Evolutionary conservation across 2,888 invertebrate species (phyloP), one percentile per base, ranked within the genome.

Genomic region (Peribatodes rhomboidaria): DNA sequence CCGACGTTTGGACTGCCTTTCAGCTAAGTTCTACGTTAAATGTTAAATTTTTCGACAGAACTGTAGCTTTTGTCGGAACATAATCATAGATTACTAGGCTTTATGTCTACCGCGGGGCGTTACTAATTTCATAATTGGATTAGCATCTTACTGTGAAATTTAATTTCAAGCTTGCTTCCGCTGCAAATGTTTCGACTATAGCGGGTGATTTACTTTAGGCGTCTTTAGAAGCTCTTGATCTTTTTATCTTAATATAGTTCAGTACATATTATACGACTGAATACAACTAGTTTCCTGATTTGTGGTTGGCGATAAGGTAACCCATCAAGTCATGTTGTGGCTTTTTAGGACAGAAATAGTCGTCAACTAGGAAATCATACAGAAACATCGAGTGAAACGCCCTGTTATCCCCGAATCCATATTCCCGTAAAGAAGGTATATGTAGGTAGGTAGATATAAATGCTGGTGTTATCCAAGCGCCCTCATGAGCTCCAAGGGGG

Each of bases 401-500:
- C 16, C 33, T 20, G 52, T 20, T 33, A 53, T 46, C 33, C 37
- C 53, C 50, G 46, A 11, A 50, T 65, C 37, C 59, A 70, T 59
- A 66, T 67, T 65, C 53, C 61, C 60, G 55, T 41, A 59, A 64
- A 59, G 20, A 76, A 73, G 68, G 64, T 65, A n/a, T n/a, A n/a
- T 71, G 66, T 76, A 72, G 65, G 61, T 77, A 75, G 77, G 61
- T 77, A 75, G 78, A 79, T 83, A 78, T 81, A 80, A 82, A 82
- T 79, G 81, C 75, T 76, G 82, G 81, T 79, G 68, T 62, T 65
- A 67, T 65, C 61, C 68, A 83, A 60, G 84, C 86, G 85, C 89
- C 88, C 89, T 82, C 82, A 74, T 78, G 79, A 80, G 81, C 80
- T 80, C 77, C 81, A 73, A 76, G 79, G 83, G 83, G 85, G 86